Percentiles rank a stretch among this genome's conserved stretches.
Conservation (phyloP, 2,113 vertebrate species). For the Hippopotamus amphibius region DNA sequence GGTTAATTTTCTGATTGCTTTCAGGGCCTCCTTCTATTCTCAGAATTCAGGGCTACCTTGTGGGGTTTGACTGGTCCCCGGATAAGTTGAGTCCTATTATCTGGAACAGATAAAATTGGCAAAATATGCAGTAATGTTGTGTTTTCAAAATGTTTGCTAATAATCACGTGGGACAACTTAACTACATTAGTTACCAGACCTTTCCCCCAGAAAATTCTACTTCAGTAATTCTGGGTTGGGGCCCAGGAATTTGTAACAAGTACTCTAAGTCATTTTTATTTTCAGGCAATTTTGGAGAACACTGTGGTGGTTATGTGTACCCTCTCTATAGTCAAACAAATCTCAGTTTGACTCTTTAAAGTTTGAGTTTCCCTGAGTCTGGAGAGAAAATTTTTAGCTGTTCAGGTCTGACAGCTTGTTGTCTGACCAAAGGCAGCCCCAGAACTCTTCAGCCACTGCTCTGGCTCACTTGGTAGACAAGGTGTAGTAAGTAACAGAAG, state of each 20-base stretch:
- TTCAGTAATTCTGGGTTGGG: neutral
- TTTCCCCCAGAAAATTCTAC: neutral
- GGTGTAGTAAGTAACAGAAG: neutral
- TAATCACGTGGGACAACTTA: constrained; percentile 1
- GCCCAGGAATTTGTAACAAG: neutral
- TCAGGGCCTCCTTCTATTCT: neutral
- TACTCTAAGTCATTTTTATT: neutral
- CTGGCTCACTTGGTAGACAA: neutral
- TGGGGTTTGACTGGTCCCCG: neutral
- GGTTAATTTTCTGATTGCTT: constrained; percentile 1
- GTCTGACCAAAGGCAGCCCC: neutral
- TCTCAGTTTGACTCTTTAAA: neutral
- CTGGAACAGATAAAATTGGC: neutral
- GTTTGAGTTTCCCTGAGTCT: neutral
- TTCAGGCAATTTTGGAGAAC: constrained; percentile 23
- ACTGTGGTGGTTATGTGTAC: neutral
- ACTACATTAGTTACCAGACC: neutral
- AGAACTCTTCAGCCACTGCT: neutral
- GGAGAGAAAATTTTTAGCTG: neutral
- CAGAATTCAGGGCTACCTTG: neutral
- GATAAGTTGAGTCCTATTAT: neutral
- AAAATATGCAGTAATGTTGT: neutral
- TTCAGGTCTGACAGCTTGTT: neutral
- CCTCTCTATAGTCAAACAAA: neutral
- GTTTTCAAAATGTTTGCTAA: constrained; percentile 19